Evolutionary conservation across 2,888 invertebrate genomes (phyloP), one percentile per base, ranked within the genome.

Genomic region (Hydrotaea cyrtoneurina): DNA sequence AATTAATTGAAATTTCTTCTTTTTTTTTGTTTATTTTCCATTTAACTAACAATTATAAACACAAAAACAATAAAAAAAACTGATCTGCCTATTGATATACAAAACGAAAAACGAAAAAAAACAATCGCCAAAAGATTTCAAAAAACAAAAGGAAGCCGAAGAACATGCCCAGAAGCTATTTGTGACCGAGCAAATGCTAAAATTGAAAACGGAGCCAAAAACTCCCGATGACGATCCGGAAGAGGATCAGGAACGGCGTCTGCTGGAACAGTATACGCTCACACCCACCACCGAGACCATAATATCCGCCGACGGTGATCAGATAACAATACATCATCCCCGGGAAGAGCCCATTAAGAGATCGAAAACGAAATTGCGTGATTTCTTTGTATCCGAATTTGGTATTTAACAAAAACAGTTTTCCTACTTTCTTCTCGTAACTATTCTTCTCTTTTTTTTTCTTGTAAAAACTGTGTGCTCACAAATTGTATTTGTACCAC

Each of bases 321-420:
- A 91, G 86, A 90, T 91, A 86, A 91, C 91, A 82, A 91, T 92
- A 94, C 95, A 95, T 93, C 94, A 94, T 93, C 89, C 91, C 76
- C 95, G 95, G 93, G 95, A 95, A 93, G 95, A 95, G 92, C 95
- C 95, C 93, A 75, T 72, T 36, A 95, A 95, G 94, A 95, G 95
- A 94, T 89, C 91, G 8, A 96, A 96, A 94, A 95, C 95, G 93
- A 96, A 96, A 95, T 95, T 96, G 93, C 96, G 96, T 95, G 96
- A 96, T 94, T 95, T 96, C 94, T 96, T 96, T 94, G 95, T 96
- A 92, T 95, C 96, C 93, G 96, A 96, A 94, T 95, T 96, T 94
- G 95, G 96, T 95, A 94, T 95, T 94, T 88, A 39, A 87, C 57
- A 74, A 53, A n/a, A 36, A 57, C 69, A 59, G 73, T 31, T 57